phyloP scores from a whole-genome alignment of 2,113 vertebrate species.

The Phodopus roborovskii region DNA sequence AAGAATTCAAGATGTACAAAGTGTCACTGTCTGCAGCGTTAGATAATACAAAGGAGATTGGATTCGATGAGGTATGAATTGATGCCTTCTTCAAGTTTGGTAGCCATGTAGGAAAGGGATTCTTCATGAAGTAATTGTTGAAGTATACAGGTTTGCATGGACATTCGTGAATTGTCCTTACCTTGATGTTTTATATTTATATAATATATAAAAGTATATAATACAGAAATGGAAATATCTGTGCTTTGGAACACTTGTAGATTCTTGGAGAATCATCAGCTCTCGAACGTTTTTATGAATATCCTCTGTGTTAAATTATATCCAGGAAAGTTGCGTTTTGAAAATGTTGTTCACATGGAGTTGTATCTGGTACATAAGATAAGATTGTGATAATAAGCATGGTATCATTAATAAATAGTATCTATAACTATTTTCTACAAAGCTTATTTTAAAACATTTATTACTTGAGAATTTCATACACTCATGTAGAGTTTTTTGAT shows the following conservation, averaged over 20 bases:
- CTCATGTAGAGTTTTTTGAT: not conserved
- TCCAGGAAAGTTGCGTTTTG: conserved; percentile 39
- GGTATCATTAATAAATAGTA: not conserved
- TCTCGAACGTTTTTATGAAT: conserved; percentile 10
- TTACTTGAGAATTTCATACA: not conserved
- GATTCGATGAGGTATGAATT: conserved; percentile 45
- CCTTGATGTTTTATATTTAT: not conserved
- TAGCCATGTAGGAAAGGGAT: conserved; percentile 3
- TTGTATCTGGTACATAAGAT: conserved; percentile 1
- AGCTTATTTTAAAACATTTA: not conserved
- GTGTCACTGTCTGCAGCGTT: conserved; percentile 43
- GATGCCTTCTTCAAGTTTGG: conserved; percentile 10
- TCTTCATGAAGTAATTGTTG: conserved; percentile 27
- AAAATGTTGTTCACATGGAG: conserved; percentile 51
- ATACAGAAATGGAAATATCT: not conserved
- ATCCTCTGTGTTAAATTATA: not conserved
- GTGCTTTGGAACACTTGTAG: conserved; percentile 32
- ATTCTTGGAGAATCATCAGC: not conserved
- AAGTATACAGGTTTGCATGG: not conserved
- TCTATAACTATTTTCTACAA: not conserved
- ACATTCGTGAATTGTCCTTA: not conserved
- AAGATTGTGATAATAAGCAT: conserved; percentile 36
- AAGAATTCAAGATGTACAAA: conserved; percentile 11
- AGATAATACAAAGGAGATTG: conserved; percentile 36
- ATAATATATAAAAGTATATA: conserved; percentile 39